A percentile compares a stretch with the other conserved stretches of the same genome.
These are phyloP conservation scores for Ypsolopha sequella DNA, from an alignment of 2,888 invertebrate genomes.

Conservation along the genomic window DNA sequence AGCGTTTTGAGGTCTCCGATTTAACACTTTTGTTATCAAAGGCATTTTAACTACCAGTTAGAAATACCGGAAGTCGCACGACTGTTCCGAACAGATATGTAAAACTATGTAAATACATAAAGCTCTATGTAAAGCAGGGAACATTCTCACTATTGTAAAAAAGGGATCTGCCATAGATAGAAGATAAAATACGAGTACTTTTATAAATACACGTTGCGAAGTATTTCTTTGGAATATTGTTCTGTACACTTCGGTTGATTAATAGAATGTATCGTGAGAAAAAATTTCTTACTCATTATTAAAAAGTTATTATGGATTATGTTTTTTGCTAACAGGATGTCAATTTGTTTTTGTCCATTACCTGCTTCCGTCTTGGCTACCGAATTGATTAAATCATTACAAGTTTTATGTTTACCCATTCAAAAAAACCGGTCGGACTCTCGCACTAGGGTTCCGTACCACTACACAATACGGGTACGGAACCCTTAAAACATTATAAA, in stretches of 20 bases:
- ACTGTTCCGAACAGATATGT: not conserved
- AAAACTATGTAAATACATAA: not conserved
- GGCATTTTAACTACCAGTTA: not conserved
- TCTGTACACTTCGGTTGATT: no score
- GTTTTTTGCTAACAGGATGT: no score
- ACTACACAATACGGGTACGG: no score
- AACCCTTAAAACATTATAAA: no score
- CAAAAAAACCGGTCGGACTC: no score
- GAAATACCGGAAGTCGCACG: not conserved
- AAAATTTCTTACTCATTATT: no score
- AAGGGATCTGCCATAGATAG: not conserved
- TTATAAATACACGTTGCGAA: not conserved
- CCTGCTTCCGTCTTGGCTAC: no score
- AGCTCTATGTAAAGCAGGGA: not conserved
- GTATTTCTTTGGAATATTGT: not conserved
- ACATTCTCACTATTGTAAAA: conserved; percentile 1
- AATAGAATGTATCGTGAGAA: no score
- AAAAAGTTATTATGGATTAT: not conserved
- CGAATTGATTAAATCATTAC: no score
- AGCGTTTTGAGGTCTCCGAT: not conserved
- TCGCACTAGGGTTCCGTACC: no score
- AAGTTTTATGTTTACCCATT: no score
- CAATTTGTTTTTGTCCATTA: no score
- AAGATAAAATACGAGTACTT: not conserved
- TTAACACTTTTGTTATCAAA: not conserved